phyloP scores from a whole-genome alignment of 35 echinoderm and acorn worm genomes.

The Apostichopus parvimensis region DNA sequence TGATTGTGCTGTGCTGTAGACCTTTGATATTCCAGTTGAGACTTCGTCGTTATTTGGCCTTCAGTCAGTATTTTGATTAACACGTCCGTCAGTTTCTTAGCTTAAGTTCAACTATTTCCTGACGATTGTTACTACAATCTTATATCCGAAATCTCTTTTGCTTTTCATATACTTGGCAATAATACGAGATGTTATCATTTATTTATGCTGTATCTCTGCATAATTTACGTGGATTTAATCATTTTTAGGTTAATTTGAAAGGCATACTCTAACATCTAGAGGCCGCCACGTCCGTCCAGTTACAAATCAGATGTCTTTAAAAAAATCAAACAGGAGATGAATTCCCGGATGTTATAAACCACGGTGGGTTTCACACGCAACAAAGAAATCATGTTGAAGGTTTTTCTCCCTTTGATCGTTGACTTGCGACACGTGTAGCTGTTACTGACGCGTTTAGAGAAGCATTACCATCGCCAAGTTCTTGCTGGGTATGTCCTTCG shows the following conservation, averaged over 20 bases:
- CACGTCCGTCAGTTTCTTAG: too few species aligned
- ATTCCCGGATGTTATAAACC: constrained; percentile 43
- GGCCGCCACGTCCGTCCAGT: not conserved
- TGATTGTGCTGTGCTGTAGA: too few species aligned
- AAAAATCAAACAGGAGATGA: not conserved
- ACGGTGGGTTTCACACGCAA: constrained; percentile 48
- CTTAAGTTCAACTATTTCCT: not conserved
- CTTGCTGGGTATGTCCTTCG: constrained; percentile 26
- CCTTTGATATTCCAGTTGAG: too few species aligned
- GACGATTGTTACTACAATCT: not conserved
- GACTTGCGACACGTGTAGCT: constrained; percentile 26
- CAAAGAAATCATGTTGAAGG: constrained; percentile 34
- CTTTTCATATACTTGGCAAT: not conserved
- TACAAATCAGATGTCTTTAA: not conserved
- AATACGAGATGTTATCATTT: not conserved
- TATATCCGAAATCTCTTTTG: not conserved
- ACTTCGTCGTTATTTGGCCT: too few species aligned
- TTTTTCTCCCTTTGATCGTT: not conserved
- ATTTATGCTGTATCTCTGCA: not conserved
- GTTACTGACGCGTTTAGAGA: not conserved
- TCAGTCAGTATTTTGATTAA: too few species aligned
- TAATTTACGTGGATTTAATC: too few species aligned
- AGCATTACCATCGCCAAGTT: not conserved
- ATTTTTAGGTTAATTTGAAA: too few species aligned
- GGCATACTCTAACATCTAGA: too few species aligned